A percentile compares a stretch with the other conserved stretches of the same genome.
Conservation (phyloP, 1,140 invertebrate species). For the Nasonia vitripennis region DNA sequence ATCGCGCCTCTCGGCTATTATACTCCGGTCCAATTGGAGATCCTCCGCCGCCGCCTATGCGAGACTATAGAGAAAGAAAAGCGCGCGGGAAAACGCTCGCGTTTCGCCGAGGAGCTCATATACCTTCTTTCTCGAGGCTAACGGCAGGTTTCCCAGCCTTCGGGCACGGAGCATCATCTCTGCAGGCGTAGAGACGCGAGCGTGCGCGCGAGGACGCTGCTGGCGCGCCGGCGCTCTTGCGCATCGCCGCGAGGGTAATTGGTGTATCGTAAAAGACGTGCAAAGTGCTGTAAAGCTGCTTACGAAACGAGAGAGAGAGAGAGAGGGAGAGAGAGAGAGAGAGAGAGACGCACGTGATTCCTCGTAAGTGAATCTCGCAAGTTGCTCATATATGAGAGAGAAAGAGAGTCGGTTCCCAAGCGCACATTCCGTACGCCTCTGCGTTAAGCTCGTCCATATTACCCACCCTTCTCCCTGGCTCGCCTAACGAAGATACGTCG, state of each 20-base stretch:
- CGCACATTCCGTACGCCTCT: conserved; percentile 43
- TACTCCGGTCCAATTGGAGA: conserved; percentile 36
- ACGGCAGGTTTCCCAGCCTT: conserved; percentile 46
- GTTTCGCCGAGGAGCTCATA: neutral
- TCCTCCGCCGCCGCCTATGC: neutral
- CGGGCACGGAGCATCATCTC: neutral
- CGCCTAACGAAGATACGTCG: neutral
- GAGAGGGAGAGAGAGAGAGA: conserved; percentile 1
- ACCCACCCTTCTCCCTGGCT: neutral
- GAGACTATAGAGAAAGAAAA: conserved; percentile 37
- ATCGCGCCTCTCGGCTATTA: conserved; percentile 51
- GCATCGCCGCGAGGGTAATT: conserved; percentile 46
- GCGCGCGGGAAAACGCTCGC: neutral
- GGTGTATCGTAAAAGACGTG: conserved; percentile 52
- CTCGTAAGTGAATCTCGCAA: conserved; percentile 48
- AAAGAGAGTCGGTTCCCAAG: conserved; percentile 30
- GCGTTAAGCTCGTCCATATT: neutral
- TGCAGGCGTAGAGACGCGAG: neutral
- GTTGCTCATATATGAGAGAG: conserved; percentile 33
- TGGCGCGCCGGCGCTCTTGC: conserved; percentile 28
- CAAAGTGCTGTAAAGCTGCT: conserved; percentile 52
- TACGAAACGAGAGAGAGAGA: conserved; percentile 35
- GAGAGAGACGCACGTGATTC: conserved; percentile 25
- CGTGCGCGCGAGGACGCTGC: neutral
- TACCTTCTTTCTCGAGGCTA: neutral